phyloP scores from a whole-genome alignment of 2,888 invertebrate species.

The Torymus aiolomorphi region DNA sequence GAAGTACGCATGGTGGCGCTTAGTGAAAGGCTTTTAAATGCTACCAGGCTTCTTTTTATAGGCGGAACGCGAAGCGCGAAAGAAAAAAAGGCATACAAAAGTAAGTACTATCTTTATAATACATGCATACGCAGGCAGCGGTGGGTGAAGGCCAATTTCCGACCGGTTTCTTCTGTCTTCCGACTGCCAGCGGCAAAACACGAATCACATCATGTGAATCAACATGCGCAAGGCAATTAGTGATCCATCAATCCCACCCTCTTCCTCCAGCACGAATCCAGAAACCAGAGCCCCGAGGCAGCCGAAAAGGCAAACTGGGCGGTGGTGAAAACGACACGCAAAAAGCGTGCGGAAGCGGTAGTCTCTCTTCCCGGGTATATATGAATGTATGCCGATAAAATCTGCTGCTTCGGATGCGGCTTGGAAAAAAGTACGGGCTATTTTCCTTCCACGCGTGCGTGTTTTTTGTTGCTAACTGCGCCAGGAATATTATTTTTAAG shows the following conservation, averaged over 20 bases:
- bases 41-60: no score
- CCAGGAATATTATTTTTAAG: not conserved
- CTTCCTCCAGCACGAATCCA: constrained; percentile 7
- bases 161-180: no score
- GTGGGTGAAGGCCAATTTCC: no score
- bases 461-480: not conserved
- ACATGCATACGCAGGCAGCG: no score
- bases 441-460: not conserved
- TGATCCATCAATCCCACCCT: constrained; percentile 61
- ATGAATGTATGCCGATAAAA: constrained; percentile 34
- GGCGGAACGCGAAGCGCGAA: no score
- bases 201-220: constrained; percentile 58
- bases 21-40: no score
- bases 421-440: not conserved
- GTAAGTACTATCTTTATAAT: no score
- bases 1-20: no score
- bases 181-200: no score
- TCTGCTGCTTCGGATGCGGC: not conserved
- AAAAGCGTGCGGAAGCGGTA: no score
- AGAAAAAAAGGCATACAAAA: no score
- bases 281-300: not conserved
- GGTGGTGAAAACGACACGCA: not conserved
- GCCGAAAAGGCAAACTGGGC: constrained; percentile 41
- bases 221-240: constrained; percentile 62
- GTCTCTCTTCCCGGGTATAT: not conserved